Evolutionary conservation across 2,888 invertebrate genomes (phyloP), one percentile per base, ranked within the genome.

Genomic region (Nemoura dubitans): DNA sequence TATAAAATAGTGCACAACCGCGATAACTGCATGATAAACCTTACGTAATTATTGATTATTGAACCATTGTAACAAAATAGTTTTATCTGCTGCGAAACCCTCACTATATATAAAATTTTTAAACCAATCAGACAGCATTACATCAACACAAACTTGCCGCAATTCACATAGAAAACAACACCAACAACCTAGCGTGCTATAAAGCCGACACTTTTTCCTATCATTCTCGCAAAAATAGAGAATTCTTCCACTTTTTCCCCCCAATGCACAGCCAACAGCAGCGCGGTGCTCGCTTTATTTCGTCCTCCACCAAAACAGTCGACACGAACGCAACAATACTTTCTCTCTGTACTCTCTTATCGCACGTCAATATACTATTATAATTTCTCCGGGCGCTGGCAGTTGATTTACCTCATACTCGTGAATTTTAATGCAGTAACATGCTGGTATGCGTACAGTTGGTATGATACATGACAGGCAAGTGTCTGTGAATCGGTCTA

Each of bases 361-460:
- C 59, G 36, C 36, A 7, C 21, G 59, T 59, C 59, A 21, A 59
- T 59, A 59, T 7, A 2, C 59, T 10, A 59, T 59, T 21, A 59
- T 59, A 59, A 59, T 59, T 59, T 59, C 59, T 59, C 59, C 21
- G 21, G n/a, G n/a, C n/a, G 1, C 21, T 59, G 14, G 16, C 59
- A 59, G 59, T n/a, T 59, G 59, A 59, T 59, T 59, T 59, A 59
- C 59, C 59, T 59, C 59, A 59, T 21, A 59, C 59, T 59, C 59
- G 59, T 59, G 59, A 36, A 36, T 36, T 36, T 36, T 36, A 36
- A 59, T 59, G 21, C 21, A 21, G 59, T 59, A 59, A 59, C 59
- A 59, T 59, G 59, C 59, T 59, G 59, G 59, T 36, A 36, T 59
- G 21, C n/a, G n/a, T n/a, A n/a, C n/a, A n/a, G n/a, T 21, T 21